Evolutionary conservation across 2,888 invertebrate genomes (phyloP), one percentile per base, ranked within the genome.

Genomic region (Mechanitis mazaeus): DNA sequence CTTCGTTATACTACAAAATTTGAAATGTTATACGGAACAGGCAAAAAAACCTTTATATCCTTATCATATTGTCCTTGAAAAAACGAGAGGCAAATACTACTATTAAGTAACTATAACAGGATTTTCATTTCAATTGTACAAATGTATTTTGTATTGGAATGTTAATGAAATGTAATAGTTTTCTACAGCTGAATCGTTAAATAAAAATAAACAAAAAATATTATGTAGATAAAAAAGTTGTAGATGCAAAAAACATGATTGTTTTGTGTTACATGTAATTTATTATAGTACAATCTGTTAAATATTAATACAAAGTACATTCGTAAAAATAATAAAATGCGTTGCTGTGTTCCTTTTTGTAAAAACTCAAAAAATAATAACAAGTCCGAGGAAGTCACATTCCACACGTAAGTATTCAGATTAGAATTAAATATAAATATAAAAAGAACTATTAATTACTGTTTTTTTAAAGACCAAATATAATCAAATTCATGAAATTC

Each of bases 371-470:
- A 78, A 69, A 71, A 74, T 61, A 74, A 75, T 28, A 79, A 83
- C 1, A 85, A 84, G 65, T 80, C 80, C 0, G 80, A 84, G 55
- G 87, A 86, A 60, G 83, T 87, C 55, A 84, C 87, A 0, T 87
- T 85, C 72, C 87, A 88, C 66, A 71, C 78, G 88, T 88, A 78
- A 85, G 85, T 84, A 64, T 4, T 50, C 45, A 55, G 28, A 31
- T 28, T 2, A 31, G 31, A 50, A 31, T 31, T 4, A 31, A 33
- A 33, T 31, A 46, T 33, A 12, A 45, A 56, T 31, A 12, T 9
- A 42, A 35, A 11, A 42, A 56, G 35, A 35, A 20, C 20, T 20
- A 20, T 20, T 20, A 20, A 20, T 20, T 20, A 20, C 20, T 20
- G 20, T 35, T 35, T 35, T 35, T 35, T 35, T 35, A 35, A 35